Conservation (phyloP, 2,888 invertebrate genomes). For the Nomada ferruginata region DNA sequence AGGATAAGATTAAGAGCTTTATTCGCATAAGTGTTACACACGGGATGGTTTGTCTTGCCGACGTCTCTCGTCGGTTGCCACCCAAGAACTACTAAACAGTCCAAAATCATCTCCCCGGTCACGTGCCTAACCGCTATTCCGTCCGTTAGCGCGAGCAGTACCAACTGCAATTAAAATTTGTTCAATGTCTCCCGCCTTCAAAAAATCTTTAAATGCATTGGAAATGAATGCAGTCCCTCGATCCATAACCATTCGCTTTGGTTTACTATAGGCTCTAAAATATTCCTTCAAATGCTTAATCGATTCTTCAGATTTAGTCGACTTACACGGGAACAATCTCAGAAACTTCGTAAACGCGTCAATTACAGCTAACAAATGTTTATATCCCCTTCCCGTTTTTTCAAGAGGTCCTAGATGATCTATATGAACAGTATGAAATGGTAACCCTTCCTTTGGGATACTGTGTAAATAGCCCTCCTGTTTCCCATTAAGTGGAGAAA, state of each 20-base stretch:
- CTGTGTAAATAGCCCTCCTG: not conserved
- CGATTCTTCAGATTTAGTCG: not conserved
- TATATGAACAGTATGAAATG: not conserved
- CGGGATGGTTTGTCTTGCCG: too few relatives aligned
- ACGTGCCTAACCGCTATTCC: too few relatives aligned
- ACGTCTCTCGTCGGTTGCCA: too few relatives aligned
- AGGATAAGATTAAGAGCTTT: too few relatives aligned
- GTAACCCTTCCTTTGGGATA: not conserved
- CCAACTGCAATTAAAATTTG: conserved; percentile 10
- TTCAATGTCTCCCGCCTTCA: not conserved
- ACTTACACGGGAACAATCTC: conserved; percentile 22
- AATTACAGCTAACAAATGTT: conserved; percentile 12
- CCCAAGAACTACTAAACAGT: too few relatives aligned
- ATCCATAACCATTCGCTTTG: conserved; percentile 1
- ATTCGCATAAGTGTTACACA: too few relatives aligned
- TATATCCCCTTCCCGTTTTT: conserved; percentile 1
- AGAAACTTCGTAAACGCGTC: conserved; percentile 30
- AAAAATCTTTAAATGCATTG: not conserved
- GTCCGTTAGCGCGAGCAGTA: conserved; percentile 5
- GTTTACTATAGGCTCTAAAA: conserved; percentile 8
- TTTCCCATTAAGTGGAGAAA: conserved; percentile 7
- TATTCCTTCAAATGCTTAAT: conserved; percentile 9
- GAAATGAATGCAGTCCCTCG: conserved; percentile 7
- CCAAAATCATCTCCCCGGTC: too few relatives aligned
- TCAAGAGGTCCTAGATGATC: conserved; percentile 11